phyloP scores from a whole-genome alignment of 2,888 invertebrate species.

The Dysmachus trigonus region DNA sequence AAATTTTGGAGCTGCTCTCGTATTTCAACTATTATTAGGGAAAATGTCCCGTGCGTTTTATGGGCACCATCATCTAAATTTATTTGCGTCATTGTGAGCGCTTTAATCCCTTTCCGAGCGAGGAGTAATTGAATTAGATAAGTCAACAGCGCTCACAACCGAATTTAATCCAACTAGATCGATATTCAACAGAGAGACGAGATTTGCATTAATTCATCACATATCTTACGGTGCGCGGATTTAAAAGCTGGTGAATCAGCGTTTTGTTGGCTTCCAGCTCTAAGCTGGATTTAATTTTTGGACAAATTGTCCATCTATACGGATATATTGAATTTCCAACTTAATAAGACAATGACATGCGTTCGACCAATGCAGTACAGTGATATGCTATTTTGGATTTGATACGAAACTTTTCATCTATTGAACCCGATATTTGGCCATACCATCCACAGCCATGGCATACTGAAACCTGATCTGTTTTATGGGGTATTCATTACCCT shows the following conservation, averaged over 20 bases:
- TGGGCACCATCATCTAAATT: not conserved
- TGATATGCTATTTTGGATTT: not conserved
- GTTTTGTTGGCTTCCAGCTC: not conserved
- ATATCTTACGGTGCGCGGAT: not conserved
- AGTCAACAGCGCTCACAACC: not conserved
- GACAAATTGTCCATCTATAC: not conserved
- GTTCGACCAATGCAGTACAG: not conserved
- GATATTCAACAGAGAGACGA: not conserved
- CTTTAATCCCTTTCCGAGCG: slow-evolving; percentile 5
- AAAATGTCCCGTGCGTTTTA: not conserved
- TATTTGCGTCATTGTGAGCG: slow-evolving; percentile 6
- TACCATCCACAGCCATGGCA: not conserved
- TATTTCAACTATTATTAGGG: not conserved
- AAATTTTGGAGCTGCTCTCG: not conserved
- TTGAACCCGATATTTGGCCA: not conserved
- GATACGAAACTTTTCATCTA: not conserved
- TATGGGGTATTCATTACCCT: not conserved
- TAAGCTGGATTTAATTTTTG: not conserved
- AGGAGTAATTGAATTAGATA: slow-evolving; percentile 30
- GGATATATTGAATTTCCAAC: not conserved
- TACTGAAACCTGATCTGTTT: not conserved
- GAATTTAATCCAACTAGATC: not conserved
- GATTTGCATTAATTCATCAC: slow-evolving; percentile 15
- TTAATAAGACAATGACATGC: not conserved
- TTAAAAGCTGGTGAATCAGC: not conserved